Evolutionary conservation across 2,888 invertebrate genomes (phyloP).

Genomic region (Exocentrus adspersus): DNA sequence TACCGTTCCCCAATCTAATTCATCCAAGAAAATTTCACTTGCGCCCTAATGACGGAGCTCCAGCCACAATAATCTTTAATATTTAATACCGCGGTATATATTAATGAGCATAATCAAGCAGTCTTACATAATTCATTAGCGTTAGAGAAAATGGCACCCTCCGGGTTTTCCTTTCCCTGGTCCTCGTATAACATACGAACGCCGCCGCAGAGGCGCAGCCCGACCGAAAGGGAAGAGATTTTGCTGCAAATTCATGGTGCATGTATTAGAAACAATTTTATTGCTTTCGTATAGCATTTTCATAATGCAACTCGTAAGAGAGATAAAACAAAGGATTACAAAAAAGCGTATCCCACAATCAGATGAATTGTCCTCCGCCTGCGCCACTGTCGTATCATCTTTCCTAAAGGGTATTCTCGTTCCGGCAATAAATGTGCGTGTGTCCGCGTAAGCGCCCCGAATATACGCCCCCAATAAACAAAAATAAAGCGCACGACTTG

Average conservation of each 20-base stretch:
- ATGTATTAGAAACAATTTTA: too few species aligned
- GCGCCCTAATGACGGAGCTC: not conserved
- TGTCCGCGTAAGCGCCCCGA: not conserved
- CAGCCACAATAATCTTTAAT: constrained; percentile 19
- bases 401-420: not conserved
- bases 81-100: constrained; percentile 20
- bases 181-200: constrained; percentile 3
- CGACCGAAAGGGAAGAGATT: too few species aligned
- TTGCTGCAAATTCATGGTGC: too few species aligned
- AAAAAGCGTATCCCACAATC: too few species aligned
- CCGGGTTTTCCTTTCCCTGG: constrained; percentile 6
- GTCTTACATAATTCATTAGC: constrained; percentile 26
- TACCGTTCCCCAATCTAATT: constrained; percentile 9
- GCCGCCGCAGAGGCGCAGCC: too few species aligned
- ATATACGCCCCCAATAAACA: constrained; percentile 6
- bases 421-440: not conserved
- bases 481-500: not conserved
- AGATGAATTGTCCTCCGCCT: constrained; percentile 1
- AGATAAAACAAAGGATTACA: too few species aligned
- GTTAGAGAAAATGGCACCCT: constrained; percentile 22
- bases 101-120: constrained; percentile 29
- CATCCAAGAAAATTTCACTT: constrained; percentile 9
- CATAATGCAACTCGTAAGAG: too few species aligned
- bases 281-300: too few species aligned
- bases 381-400: not conserved